Conservation (phyloP, 2,113 vertebrate genomes). For the Ceyx melanurus region DNA sequence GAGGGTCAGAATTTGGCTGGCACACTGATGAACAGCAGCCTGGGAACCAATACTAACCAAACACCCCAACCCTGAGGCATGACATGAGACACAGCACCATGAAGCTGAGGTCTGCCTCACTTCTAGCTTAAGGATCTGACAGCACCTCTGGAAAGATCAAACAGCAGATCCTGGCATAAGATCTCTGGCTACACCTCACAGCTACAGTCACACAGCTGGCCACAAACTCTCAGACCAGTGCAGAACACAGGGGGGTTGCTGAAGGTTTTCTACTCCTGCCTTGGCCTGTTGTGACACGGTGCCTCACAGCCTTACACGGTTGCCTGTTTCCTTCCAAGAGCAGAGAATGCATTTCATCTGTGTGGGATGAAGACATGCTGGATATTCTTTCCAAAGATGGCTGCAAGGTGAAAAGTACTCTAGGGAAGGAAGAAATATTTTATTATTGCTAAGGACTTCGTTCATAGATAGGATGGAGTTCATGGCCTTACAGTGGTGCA, state of each 20-base stretch:
- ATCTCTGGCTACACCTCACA: neutral
- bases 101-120: neutral
- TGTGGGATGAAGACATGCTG: constrained; percentile 8
- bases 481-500: neutral
- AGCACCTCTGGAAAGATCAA: neutral
- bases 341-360: neutral
- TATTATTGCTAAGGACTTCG: neutral
- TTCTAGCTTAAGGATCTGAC: neutral
- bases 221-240: neutral
- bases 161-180: neutral
- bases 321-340: neutral
- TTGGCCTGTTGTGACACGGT: neutral
- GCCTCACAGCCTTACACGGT: neutral
- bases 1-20: neutral
- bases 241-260: neutral
- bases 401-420: neutral
- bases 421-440: neutral
- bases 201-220: neutral
- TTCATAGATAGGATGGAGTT: neutral
- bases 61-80: neutral
- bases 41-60: neutral
- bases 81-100: accelerated
- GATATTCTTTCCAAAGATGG: constrained; percentile 1
- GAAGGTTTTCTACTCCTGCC: neutral
- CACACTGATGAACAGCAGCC: neutral